Percentiles rank a stretch among this genome's conserved stretches.
Evolutionary conservation across 2,888 invertebrate genomes (phyloP).

Genomic region (Gandaritis pyraliata): DNA sequence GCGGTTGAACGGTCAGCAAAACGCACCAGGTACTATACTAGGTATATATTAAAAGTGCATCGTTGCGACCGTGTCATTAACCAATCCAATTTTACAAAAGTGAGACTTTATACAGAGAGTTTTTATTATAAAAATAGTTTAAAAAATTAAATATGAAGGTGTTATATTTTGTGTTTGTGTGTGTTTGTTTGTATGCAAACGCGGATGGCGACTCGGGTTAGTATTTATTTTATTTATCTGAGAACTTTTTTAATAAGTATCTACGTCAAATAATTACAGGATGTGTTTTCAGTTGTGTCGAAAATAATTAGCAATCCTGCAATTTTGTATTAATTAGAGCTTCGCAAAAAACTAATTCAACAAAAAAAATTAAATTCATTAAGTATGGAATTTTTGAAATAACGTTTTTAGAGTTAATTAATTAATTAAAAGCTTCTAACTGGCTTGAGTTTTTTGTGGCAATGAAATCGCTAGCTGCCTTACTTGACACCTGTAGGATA

Average conservation of each 20-base stretch:
- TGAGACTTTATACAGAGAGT: constrained; percentile 11
- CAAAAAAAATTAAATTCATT: no score
- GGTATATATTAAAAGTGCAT: constrained; percentile 36
- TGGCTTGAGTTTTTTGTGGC: no score
- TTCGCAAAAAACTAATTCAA: no score
- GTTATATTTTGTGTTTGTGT: constrained; percentile 34
- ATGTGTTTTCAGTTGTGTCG: no score
- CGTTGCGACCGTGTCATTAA: constrained; percentile 24
- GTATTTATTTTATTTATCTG: constrained; percentile 7
- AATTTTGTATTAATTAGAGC: no score
- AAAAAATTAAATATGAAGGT: constrained; percentile 32
- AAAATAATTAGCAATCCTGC: no score
- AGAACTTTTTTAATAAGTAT: background rate
- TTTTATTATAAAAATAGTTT: background rate
- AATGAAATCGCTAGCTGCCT: no score
- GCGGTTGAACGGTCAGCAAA: constrained; percentile 22
- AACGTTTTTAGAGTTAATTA: no score
- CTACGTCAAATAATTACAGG: no score
- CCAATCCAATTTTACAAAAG: constrained; percentile 18
- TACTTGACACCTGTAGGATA: no score
- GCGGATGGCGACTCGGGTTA: constrained; percentile 35
- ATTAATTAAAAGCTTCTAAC: no score
- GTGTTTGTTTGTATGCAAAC: constrained; percentile 31
- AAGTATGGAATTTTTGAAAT: no score
- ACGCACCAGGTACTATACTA: background rate